Evolutionary conservation across 1,140 invertebrate species (phyloP), one percentile per base, ranked within the genome.

Genomic region (Drosophila miranda): DNA sequence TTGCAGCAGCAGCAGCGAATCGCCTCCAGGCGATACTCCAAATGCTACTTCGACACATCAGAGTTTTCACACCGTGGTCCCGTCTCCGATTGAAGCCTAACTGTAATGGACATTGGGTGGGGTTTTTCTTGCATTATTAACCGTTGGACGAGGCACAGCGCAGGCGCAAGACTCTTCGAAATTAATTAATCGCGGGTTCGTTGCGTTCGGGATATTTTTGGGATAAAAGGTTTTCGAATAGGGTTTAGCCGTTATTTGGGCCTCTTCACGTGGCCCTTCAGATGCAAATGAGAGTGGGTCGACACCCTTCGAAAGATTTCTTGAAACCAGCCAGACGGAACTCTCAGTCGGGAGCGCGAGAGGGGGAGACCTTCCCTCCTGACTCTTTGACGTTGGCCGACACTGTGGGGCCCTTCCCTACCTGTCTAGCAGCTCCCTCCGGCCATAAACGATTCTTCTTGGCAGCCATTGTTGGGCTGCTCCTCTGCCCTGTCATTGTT

Each of bases 261-360:
- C 30, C 8, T 2, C 8, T 30, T 26, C 16, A 11, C 16, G n/a
- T 44, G 38, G 42, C 45, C 49, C 28, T 53, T 44, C 30, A 66
- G 44, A 60, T 56, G 75, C 61, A 72, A 72, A 60, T 76, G 53
- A 71, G 57, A 54, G 49, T 48, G 50, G 70, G 49, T 48, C 54
- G 71, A 74, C 70, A 38, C 34, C 76, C 76, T 57, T 55, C 57
- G 57, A 49, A 73, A 73, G 49, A 69, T 73, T 68, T 77, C 78
- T 82, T 46, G 38, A 81, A 84, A 77, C 48, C 80, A 84, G 72
- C 77, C 81, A 74, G 53, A 74, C 53, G 80, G 81, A 84, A 84
- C 80, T 26, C 23, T 26, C 23, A 26, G 23, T 26, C 4, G 23
- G 23, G 23, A 26, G 23, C 23, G 5, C 5, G 23, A 26, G 23